Conservation (phyloP, 2,113 vertebrate genomes). For the Rhabdomys dilectus region DNA sequence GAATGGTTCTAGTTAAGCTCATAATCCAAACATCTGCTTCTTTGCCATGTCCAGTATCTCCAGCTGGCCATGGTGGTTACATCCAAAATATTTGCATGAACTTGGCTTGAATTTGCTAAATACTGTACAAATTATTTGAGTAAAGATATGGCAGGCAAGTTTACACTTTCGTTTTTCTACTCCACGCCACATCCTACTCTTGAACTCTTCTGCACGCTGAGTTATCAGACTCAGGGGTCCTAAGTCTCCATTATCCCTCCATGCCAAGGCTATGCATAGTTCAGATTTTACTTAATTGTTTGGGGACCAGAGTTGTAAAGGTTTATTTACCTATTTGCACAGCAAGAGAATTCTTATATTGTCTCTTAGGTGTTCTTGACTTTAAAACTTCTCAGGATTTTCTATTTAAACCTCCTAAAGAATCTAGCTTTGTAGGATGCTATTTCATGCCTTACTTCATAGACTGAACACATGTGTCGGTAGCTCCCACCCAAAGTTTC, state of each 20-base stretch:
- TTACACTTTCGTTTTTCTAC: neutral
- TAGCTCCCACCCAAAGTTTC: conserved; percentile 47
- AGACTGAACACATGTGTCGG: neutral
- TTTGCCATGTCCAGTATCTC: neutral
- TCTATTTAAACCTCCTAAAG: neutral
- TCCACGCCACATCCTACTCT: neutral
- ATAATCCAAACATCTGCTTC: conserved; percentile 8
- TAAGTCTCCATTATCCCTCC: neutral
- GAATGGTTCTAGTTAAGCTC: neutral
- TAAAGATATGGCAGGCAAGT: neutral
- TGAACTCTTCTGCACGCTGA: neutral
- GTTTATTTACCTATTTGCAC: neutral
- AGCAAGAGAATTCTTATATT: neutral
- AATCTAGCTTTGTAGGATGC: neutral
- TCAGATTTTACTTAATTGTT: conserved; percentile 20
- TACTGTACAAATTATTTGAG: neutral
- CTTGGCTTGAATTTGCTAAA: conserved; percentile 31
- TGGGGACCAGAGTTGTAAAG: neutral
- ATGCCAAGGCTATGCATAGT: neutral
- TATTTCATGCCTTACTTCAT: neutral
- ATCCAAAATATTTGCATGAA: neutral
- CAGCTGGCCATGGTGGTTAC: neutral
- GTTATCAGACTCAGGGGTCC: neutral
- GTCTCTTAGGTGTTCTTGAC: neutral
- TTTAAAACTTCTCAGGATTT: neutral